Evolutionary conservation across 2,797 vertebrate species (phyloP), one percentile per base, ranked within the genome.

Genomic region (Pipistrellus pygmaeus): DNA sequence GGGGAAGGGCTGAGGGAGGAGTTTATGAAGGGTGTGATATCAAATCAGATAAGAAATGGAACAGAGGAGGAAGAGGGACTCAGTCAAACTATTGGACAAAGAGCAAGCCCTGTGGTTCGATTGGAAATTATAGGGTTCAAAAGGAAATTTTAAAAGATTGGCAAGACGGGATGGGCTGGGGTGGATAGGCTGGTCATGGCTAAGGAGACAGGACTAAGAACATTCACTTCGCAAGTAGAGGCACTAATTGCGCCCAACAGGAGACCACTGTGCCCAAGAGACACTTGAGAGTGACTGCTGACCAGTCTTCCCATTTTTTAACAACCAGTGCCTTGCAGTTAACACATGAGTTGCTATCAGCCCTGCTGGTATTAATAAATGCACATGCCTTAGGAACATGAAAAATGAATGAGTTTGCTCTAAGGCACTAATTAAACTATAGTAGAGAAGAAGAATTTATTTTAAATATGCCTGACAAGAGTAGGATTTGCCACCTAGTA

Each of bases 381-480:
- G 71, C 14, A 94, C 3, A 23, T 27, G 25, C 27, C 0, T 71
- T 66, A 2, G n/a, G 71, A 88, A 91, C 77, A 76, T 10, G 35
- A 64, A 83, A n/a, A 86, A 14, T 64, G 62, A 64, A n/a, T 66
- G 41, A 32, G 27, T 82, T 77, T 81, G 85, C 60, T 91, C 55
- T 87, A 41, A 20, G 25, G 32, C 66, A 66, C 30, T 73, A 77
- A 90, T 91, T 89, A 82, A 94, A 93, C 48, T 30, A 66, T 9
- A 89, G 25, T 69, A 72, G 6, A 69, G 30, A 76, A 12, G 20
- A 53, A 83, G 46, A 62, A 87, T 44, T 78, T 88, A 55, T 83
- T 96, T 96, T 55, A 68, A 68, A 64, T 62, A 82, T n/a, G 2
- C 30, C 32, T 35, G 20, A 7, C 20, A 2, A 21, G 21, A 9